A percentile compares a stretch with the other conserved stretches of the same genome.
Conservation (phyloP, 2,888 invertebrate species). For the Gerris lacustris region DNA sequence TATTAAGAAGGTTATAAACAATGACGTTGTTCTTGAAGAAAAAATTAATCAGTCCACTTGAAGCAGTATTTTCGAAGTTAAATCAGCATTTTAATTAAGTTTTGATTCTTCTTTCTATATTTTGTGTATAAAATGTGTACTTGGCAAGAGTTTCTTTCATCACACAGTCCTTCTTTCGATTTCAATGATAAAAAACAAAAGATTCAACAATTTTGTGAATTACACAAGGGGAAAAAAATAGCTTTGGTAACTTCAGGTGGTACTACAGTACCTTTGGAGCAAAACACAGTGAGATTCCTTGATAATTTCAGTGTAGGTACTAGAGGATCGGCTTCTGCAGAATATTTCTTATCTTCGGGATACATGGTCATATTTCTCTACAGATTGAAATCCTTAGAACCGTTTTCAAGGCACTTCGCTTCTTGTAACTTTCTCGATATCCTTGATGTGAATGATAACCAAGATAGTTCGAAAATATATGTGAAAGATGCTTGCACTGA, state of each 20-base stretch:
- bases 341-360: slow-evolving; percentile 77
- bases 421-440: slow-evolving; percentile 67
- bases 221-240: slow-evolving; percentile 55
- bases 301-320: slow-evolving; percentile 98
- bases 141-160: slow-evolving; percentile 47
- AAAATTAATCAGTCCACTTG: no score
- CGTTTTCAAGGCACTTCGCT: slow-evolving; percentile 27
- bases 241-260: slow-evolving; percentile 71
- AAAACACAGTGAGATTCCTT: slow-evolving; percentile 92
- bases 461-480: no score
- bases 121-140: no score
- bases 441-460: slow-evolving; percentile 51
- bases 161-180: slow-evolving; percentile 63
- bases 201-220: slow-evolving; percentile 60
- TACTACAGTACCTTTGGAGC: slow-evolving; percentile 90
- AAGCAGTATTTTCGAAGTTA: no score
- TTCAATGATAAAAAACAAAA: slow-evolving; percentile 59
- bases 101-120: no score
- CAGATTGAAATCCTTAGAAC: slow-evolving; percentile 22
- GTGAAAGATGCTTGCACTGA: slow-evolving; percentile 39
- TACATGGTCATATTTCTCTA: slow-evolving; percentile 93
- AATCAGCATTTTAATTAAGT: no score
- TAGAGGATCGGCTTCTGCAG: slow-evolving; percentile 86
- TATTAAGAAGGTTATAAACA: no score
- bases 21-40: no score